These are phyloP conservation scores for Tenualosa thibaudeaui DNA, from an alignment of 2,797 vertebrate species.

Conservation along the genomic window DNA sequence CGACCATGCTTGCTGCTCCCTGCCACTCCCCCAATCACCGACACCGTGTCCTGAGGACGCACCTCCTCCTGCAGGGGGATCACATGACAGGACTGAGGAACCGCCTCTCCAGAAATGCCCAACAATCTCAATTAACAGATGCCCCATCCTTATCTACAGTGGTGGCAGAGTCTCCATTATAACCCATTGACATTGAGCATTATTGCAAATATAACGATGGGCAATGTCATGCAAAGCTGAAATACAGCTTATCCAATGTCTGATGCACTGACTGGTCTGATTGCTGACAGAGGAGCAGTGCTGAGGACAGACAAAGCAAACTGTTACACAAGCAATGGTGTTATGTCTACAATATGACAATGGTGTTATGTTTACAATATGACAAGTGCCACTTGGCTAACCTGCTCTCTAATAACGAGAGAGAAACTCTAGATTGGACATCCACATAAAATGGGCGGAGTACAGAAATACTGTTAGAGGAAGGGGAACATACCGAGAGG, in stretches of 20 bases:
- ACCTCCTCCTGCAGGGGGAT: constrained; percentile 86
- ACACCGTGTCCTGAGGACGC: constrained; percentile 97
- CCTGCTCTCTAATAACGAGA: neutral
- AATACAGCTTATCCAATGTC: no score
- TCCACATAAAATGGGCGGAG: no score
- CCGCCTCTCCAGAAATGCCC: neutral
- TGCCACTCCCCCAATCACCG: constrained; percentile 94
- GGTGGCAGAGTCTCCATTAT: no score
- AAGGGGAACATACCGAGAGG: constrained; percentile 83
- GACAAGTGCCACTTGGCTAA: neutral
- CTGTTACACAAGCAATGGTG: neutral
- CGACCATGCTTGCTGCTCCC: constrained; percentile 94
- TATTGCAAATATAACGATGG: no score
- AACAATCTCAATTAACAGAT: no score
- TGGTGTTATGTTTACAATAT: no score
- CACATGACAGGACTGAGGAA: neutral
- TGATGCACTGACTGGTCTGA: no score
- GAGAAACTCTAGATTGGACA: neutral
- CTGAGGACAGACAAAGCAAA: neutral
- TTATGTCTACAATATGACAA: neutral
- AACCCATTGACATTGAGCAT: no score
- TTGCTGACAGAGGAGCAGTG: no score
- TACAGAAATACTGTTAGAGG: neutral
- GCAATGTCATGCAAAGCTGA: no score
- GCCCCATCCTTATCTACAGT: no score